Evolutionary conservation across 2,113 vertebrate species (phyloP).

Genomic region (Beaufortia kweichowensis): DNA sequence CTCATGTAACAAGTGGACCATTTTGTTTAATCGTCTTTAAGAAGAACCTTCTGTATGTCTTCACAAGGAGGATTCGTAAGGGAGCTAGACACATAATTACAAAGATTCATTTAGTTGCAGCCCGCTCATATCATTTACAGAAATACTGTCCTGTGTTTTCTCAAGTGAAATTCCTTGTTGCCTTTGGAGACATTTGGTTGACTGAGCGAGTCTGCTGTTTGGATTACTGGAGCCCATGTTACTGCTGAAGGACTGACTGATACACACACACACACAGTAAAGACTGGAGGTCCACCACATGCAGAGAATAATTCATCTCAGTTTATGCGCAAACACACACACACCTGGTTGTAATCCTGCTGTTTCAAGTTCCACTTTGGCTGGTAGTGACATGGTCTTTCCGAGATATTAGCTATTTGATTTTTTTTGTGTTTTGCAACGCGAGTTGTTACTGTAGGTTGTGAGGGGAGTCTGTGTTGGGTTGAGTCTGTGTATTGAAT

Average conservation of each 20-base stretch:
- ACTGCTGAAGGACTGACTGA: not conserved
- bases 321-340: constrained; percentile 4
- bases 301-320: constrained; percentile 33
- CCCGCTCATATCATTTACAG: constrained; percentile 10
- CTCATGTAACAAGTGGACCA: not conserved
- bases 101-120: constrained; percentile 2
- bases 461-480: not conserved
- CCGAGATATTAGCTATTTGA: constrained; percentile 38
- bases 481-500: not conserved
- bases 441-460: no score
- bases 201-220: constrained; percentile 25
- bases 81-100: not conserved
- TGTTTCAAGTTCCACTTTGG: constrained; percentile 33
- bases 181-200: constrained; percentile 12
- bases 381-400: constrained; percentile 8
- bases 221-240: constrained; percentile 27
- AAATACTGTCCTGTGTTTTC: constrained; percentile 4
- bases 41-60: not conserved
- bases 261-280: not conserved
- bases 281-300: constrained; percentile 49
- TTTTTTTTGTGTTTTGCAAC: no score
- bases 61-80: constrained; percentile 1
- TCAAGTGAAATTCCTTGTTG: constrained; percentile 8
- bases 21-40: not conserved
- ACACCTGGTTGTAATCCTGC: constrained; percentile 35